These are phyloP conservation scores for Clarias gariepinus DNA, from an alignment of 2,113 vertebrate species.

Conservation along the genomic window DNA sequence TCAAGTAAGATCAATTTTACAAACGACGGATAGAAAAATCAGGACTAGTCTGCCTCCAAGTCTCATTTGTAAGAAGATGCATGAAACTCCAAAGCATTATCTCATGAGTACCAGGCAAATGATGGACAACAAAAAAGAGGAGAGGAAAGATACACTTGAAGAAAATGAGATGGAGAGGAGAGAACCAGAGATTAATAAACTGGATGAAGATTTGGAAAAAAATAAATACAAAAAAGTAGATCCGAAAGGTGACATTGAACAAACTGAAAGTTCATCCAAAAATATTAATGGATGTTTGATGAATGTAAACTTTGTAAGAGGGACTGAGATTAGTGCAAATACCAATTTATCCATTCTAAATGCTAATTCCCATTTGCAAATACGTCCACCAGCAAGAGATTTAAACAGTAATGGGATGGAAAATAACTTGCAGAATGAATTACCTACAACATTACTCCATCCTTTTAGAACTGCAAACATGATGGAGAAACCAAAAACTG, in stretches of 20 bases:
- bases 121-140: not conserved
- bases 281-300: not conserved
- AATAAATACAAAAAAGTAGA: not conserved
- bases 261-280: not conserved
- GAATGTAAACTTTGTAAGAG: not conserved
- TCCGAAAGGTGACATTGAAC: not conserved
- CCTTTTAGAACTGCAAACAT: not conserved
- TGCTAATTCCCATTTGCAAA: not conserved
- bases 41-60: not conserved
- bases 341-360: not conserved
- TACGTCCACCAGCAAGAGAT: not conserved
- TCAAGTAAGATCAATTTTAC: not conserved
- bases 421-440: not conserved
- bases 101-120: not conserved
- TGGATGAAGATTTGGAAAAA: not conserved
- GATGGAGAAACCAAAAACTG: not conserved
- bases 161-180: not conserved
- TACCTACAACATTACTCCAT: not conserved
- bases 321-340: not conserved
- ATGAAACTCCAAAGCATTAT: slow-evolving; percentile 43
- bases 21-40: not conserved
- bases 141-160: not conserved
- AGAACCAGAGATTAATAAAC: not conserved
- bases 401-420: slow-evolving; percentile 1
- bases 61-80: slow-evolving; percentile 47